phyloP scores from a whole-genome alignment of 2,113 vertebrate species.

The Ceyx margarethae region DNA sequence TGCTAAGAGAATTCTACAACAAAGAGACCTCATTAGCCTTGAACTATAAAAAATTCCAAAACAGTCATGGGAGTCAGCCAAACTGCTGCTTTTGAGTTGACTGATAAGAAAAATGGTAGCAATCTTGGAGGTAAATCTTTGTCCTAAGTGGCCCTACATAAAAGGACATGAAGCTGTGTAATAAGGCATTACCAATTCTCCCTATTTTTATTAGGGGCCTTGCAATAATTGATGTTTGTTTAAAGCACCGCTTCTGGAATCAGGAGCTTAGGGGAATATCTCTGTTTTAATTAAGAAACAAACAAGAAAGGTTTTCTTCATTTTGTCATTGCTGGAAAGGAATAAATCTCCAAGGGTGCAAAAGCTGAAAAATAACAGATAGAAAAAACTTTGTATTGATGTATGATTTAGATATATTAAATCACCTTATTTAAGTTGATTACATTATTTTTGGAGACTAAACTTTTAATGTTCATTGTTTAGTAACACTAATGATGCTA shows the following conservation, averaged over 20 bases:
- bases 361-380: neutral
- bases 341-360: neutral
- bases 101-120: conserved; percentile 36
- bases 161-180: neutral
- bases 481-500: neutral
- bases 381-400: neutral
- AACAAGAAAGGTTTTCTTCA: neutral
- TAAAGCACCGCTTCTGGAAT: neutral
- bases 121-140: neutral
- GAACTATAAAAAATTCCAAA: neutral
- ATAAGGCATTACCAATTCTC: neutral
- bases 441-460: neutral
- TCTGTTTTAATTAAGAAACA: conserved; percentile 37
- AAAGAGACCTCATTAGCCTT: conserved; percentile 47
- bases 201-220: neutral
- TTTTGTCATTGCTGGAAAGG: neutral
- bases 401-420: neutral
- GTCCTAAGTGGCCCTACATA: conserved; percentile 3
- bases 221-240: neutral
- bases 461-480: neutral
- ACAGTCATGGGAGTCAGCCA: conserved; percentile 2
- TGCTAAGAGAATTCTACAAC: conserved; percentile 34
- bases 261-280: neutral
- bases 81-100: conserved; percentile 14
- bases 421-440: neutral